A percentile compares a stretch with the other conserved stretches of the same genome.
These are phyloP conservation scores for Reticulitermes lucifugus DNA, from an alignment of 2,888 invertebrate species.

Conservation along the genomic window DNA sequence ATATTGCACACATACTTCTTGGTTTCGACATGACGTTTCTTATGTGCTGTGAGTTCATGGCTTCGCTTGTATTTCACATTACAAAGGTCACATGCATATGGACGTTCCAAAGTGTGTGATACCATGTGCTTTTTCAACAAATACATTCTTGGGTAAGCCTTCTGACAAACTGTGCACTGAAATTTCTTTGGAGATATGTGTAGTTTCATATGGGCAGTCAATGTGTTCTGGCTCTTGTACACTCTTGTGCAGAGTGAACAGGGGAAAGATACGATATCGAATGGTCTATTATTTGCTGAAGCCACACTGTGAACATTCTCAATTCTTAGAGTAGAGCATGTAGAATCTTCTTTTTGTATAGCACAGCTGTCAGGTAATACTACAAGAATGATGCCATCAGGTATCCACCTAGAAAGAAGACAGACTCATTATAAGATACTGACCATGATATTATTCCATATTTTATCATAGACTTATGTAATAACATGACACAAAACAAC, in stretches of 20 bases:
- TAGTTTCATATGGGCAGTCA: not conserved
- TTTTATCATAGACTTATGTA: too few species aligned
- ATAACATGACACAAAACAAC: too few species aligned
- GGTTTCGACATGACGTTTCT: not conserved
- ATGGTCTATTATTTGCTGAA: too few species aligned
- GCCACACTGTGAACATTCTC: too few species aligned
- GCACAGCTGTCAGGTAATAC: not conserved
- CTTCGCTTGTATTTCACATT: slow-evolving; percentile 58
- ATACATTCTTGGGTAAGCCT: not conserved
- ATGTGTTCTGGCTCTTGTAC: not conserved
- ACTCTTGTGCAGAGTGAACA: not conserved
- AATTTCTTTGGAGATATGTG: not conserved
- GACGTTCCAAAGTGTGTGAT: slow-evolving; percentile 55
- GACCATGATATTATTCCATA: too few species aligned
- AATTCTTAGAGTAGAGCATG: too few species aligned
- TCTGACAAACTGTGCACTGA: slow-evolving; percentile 20
- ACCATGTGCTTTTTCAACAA: slow-evolving; percentile 6
- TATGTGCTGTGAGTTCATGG: slow-evolving; percentile 45
- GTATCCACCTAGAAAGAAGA: not conserved
- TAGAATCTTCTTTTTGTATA: not conserved
- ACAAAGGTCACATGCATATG: slow-evolving; percentile 60
- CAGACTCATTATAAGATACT: not conserved
- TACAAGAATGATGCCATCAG: not conserved
- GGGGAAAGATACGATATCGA: not conserved
- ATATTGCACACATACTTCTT: slow-evolving; percentile 57